Conservation (phyloP, 1,140 invertebrate genomes). For the Capitella teleta region DNA sequence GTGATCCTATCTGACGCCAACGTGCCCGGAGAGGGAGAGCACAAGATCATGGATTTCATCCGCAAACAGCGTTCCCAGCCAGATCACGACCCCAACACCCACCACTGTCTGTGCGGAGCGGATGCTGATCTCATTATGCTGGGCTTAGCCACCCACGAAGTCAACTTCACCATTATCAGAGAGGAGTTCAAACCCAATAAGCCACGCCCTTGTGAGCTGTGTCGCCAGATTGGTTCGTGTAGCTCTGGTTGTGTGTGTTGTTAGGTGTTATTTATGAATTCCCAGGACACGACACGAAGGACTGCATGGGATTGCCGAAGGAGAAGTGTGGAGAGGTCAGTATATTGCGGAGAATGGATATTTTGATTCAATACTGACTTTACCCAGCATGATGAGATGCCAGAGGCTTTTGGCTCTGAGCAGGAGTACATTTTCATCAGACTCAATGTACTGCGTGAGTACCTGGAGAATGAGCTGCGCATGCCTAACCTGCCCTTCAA, state of each 20-base stretch:
- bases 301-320: slow-evolving; percentile 65
- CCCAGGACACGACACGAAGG: slow-evolving; percentile 85
- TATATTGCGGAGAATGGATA: too few relatives aligned
- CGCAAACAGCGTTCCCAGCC: slow-evolving; percentile 88
- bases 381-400: slow-evolving; percentile 13
- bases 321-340: slow-evolving; percentile 35
- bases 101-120: slow-evolving; percentile 94
- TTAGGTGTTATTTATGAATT: neutral
- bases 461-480: slow-evolving; percentile 76
- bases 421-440: slow-evolving; percentile 49
- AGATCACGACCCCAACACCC: slow-evolving; percentile 93
- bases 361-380: slow-evolving; percentile 3
- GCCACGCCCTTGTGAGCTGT: slow-evolving; percentile 90
- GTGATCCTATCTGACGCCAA: slow-evolving; percentile 96
- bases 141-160: slow-evolving; percentile 95
- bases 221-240: slow-evolving; percentile 69
- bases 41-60: slow-evolving; percentile 99
- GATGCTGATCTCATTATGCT: slow-evolving; percentile 85
- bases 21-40: slow-evolving; percentile 96
- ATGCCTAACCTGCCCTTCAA: slow-evolving; percentile 85
- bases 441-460: slow-evolving; percentile 85
- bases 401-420: slow-evolving; percentile 19
- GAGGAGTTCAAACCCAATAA: slow-evolving; percentile 99
- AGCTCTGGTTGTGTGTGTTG: neutral
- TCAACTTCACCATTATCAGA: slow-evolving; percentile 80